phyloP scores from a whole-genome alignment of 2,797 vertebrate genomes.

The Sebastolobus altivelis region DNA sequence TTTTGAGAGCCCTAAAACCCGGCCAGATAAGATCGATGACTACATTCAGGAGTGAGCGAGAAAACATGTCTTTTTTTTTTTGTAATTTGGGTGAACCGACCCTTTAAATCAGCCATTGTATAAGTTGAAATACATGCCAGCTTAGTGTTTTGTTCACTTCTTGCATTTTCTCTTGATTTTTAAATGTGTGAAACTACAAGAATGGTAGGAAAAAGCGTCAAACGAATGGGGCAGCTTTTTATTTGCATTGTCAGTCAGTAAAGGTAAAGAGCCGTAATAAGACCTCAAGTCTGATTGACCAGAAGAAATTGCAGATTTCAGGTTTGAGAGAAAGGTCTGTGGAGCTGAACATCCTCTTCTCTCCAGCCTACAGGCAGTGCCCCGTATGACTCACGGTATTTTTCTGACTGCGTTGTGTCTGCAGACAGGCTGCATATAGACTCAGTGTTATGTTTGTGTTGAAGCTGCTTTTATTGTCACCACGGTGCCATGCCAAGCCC shows the following conservation, averaged over 20 bases:
- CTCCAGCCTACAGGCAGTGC: not conserved
- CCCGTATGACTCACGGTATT: constrained; percentile 30
- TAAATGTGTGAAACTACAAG: not conserved
- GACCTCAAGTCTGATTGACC: not conserved
- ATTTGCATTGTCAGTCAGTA: not conserved
- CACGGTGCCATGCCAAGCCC: not conserved
- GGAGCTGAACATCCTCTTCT: not conserved
- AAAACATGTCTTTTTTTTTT: not conserved
- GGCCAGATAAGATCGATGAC: no score
- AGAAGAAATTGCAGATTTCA: not conserved
- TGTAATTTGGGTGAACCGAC: no score
- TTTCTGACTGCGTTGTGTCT: constrained; percentile 49
- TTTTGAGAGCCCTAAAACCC: no score
- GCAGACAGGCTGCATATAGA: constrained; percentile 53
- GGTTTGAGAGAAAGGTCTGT: not conserved
- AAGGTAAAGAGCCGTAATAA: not conserved
- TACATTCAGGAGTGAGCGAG: not conserved
- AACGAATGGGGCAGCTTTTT: not conserved
- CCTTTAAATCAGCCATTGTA: not conserved
- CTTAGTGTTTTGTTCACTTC: not conserved
- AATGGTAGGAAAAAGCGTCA: not conserved
- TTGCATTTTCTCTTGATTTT: not conserved
- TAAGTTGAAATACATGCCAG: not conserved
- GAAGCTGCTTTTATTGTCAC: constrained; percentile 24
- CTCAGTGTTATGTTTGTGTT: constrained; percentile 22